Evolutionary conservation across 1,140 invertebrate species (phyloP).

Genomic region (Mercenaria mercenaria): DNA sequence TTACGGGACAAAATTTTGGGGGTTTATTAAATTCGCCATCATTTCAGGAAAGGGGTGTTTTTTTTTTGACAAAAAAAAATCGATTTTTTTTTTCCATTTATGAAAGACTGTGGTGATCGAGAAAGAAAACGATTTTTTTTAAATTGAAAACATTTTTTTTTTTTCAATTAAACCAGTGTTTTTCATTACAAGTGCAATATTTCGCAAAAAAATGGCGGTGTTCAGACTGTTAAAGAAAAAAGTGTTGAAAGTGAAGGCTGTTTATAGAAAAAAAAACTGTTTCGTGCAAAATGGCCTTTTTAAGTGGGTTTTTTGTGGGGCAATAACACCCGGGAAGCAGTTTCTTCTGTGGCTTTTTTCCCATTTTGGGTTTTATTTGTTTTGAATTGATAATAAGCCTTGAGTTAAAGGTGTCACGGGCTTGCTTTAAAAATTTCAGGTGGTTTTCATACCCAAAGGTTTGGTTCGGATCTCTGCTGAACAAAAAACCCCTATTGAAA

Average conservation of each 20-base stretch:
- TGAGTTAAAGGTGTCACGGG: too few relatives aligned
- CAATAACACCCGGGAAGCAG: slow-evolving; percentile 97
- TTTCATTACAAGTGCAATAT: slow-evolving; percentile 45
- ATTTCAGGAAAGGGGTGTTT: slow-evolving; percentile 63
- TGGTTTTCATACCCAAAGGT: too few relatives aligned
- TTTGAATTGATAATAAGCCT: too few relatives aligned
- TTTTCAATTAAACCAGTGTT: not conserved
- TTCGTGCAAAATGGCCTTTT: slow-evolving; percentile 99
- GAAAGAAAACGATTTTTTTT: slow-evolving; percentile 1
- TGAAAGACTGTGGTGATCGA: slow-evolving; percentile 51
- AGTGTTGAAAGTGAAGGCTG: slow-evolving; percentile 84
- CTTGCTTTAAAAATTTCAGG: too few relatives aligned
- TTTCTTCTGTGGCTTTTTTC: too few relatives aligned
- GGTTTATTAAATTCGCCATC: slow-evolving; percentile 58
- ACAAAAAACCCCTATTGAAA: too few relatives aligned
- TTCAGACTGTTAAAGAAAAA: slow-evolving; percentile 69
- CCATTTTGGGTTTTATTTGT: too few relatives aligned
- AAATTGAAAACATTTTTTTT: not conserved
- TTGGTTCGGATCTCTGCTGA: too few relatives aligned
- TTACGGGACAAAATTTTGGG: slow-evolving; percentile 31
- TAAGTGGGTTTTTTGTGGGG: slow-evolving; percentile 99
- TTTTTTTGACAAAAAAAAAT: slow-evolving; percentile 59
- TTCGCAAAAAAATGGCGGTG: slow-evolving; percentile 22
- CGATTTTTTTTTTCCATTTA: slow-evolving; percentile 50
- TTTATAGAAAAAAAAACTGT: slow-evolving; percentile 98